Percentiles rank a stretch among this genome's conserved stretches.
Evolutionary conservation across 2,113 vertebrate genomes (phyloP).

Genomic region (Epinephelus lanceolatus): DNA sequence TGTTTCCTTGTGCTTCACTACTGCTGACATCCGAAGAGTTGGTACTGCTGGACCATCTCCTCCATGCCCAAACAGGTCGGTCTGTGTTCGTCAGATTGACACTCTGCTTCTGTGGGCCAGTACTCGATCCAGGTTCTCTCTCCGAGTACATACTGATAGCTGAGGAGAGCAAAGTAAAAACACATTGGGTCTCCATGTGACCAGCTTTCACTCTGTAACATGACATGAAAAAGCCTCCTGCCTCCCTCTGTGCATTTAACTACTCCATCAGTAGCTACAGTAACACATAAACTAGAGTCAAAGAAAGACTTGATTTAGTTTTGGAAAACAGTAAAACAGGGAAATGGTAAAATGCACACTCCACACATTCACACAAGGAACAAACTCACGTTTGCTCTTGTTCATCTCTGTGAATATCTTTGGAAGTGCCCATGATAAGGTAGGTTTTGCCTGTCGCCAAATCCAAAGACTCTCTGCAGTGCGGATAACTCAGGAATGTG

Average conservation of each 20-base stretch:
- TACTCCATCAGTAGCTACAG: background rate
- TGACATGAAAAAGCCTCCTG: too few species aligned
- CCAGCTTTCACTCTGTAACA: background rate
- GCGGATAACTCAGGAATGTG: constrained; percentile 69
- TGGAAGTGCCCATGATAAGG: constrained; percentile 80
- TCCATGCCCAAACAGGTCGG: constrained; percentile 41
- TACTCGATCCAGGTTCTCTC: constrained; percentile 83
- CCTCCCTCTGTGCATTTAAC: too few species aligned
- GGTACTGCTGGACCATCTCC: constrained; percentile 9
- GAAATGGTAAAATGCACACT: background rate
- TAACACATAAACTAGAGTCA: background rate
- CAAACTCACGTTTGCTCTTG: constrained; percentile 28
- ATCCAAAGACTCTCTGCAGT: constrained; percentile 70
- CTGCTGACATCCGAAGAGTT: too few species aligned
- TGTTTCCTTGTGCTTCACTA: too few species aligned
- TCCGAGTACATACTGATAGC: constrained; percentile 76
- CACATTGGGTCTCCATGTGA: background rate
- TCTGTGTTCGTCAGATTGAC: constrained; percentile 6
- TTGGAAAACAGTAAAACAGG: background rate
- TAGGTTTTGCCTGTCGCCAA: constrained; percentile 62
- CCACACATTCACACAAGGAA: background rate
- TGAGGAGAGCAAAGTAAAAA: constrained; percentile 38
- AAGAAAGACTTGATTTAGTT: too few species aligned
- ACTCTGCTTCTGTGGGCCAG: constrained; percentile 77
- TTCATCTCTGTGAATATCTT: constrained; percentile 48